Base-by-base conservation (phyloP, 37 sponge, comb jelly and placozoan species). In the Hormiphora californensis region DNA sequence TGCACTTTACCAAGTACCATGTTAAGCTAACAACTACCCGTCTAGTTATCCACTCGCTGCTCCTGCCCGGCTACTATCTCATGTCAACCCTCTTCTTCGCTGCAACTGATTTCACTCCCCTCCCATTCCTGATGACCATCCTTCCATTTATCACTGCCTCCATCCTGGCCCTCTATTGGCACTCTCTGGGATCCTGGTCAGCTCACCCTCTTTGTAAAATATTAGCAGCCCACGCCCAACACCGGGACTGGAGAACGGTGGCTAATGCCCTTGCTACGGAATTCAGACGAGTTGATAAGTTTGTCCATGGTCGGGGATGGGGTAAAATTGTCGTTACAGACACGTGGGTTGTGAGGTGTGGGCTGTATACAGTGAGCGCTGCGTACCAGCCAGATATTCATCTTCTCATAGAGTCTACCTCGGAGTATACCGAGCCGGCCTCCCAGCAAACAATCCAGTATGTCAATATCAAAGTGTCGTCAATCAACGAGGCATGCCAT, bases 291-390 rank as follows among this genome's bases (percentile, higher is more conserved):
- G 69, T 92, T 0, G 91, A 95, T 61, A 95, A 95, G 69, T 95
- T 95, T 86, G 62, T 89, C 39, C 87, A 92, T 36, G 86, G 92
- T 67, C 37, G 15, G 63, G 92, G 91, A 0, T 67, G 89, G 39
- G 88, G 43, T n/a, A 88, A 51, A n/a, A 63, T 94, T 22, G 57
- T 92, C 19, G 92, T 95, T 31, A 95, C 95, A 12, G 94, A 93
- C 86, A 90, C 92, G 0, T 95, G 95, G 95, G 92, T 95, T 55
- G 40, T 95, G 0, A 88, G 62, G 33, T 61, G 55, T 33, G 57
- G 63, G 5, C 36, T 63, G 21, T 85, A 88, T 88, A 28, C 17
- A 0, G 53, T 88, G 2, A 54, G 32, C 22, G 39, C 40, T 25
- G 89, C 89, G 1, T 63, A 85, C 32, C 85, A 88, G 0, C 85